Percentiles rank a stretch among this genome's conserved stretches.
These are phyloP conservation scores for Muscicapa comitata DNA, from an alignment of 2,797 vertebrate species.

Conservation along the genomic window DNA sequence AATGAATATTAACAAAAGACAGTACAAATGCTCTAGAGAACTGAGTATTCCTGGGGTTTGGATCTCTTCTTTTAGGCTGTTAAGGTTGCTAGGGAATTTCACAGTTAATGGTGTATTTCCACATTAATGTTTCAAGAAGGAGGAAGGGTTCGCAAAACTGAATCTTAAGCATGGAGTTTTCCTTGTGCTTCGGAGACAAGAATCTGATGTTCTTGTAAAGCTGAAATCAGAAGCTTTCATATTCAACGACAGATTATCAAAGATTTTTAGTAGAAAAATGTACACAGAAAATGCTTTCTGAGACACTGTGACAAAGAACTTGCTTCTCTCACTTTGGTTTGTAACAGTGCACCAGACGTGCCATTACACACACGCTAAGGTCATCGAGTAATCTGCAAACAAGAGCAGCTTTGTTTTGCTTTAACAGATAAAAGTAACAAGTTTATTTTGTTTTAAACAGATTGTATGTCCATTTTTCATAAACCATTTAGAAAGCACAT, in stretches of 20 bases:
- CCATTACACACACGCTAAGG: background rate
- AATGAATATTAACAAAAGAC: conserved; percentile 39
- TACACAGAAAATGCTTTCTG: background rate
- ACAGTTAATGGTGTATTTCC: conserved; percentile 33
- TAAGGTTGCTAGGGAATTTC: conserved; percentile 41
- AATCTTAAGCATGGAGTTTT: background rate
- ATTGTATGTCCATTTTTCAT: conserved; percentile 4
- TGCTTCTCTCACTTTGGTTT: background rate
- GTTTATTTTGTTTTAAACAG: conserved; percentile 31
- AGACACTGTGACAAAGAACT: background rate
- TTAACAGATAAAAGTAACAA: conserved; percentile 22
- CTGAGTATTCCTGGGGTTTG: background rate
- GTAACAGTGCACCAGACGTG: background rate
- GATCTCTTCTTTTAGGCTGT: conserved; percentile 3
- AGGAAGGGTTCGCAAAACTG: conserved; percentile 19
- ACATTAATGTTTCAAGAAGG: conserved; percentile 25
- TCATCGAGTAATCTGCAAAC: background rate
- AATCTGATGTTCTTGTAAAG: background rate
- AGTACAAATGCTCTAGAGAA: background rate
- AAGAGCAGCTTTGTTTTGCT: background rate
- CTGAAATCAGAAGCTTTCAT: background rate
- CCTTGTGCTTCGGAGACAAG: background rate
- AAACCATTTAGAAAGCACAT: background rate
- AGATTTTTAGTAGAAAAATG: background rate
- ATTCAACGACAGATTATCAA: background rate